Evolutionary conservation across 2,113 vertebrate genomes (phyloP).

Genomic region (Actinemys pallida): DNA sequence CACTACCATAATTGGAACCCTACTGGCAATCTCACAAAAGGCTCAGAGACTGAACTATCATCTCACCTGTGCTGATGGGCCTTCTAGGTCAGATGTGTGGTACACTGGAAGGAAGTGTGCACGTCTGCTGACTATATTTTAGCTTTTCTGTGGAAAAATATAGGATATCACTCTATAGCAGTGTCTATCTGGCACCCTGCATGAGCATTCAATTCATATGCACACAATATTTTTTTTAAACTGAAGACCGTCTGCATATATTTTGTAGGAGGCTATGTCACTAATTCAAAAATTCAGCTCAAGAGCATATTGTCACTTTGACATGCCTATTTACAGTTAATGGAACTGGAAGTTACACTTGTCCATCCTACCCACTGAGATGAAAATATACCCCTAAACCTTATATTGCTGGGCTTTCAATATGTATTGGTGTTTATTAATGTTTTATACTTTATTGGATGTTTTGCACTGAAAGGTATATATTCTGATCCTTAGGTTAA

Average conservation of each 20-base stretch:
- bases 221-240: not conserved
- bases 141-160: conserved; percentile 1
- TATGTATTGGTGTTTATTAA: not conserved
- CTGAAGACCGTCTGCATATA: not conserved
- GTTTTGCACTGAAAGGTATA: not conserved
- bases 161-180: not conserved
- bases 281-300: conserved; percentile 18
- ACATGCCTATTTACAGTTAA: not conserved
- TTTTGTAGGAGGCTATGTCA: conserved; percentile 17
- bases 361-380: not conserved
- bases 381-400: not conserved
- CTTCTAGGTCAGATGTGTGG: not conserved
- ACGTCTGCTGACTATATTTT: not conserved
- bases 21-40: not conserved
- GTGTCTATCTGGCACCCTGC: not conserved
- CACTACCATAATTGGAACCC: not conserved
- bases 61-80: not conserved
- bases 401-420: not conserved
- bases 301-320: not conserved
- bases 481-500: not conserved
- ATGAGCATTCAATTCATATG: not conserved
- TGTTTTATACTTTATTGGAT: not conserved
- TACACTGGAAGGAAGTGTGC: not conserved
- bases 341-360: not conserved
- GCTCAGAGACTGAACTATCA: not conserved